A percentile compares a stretch with the other conserved stretches of the same genome.
Conservation (phyloP, 2,113 vertebrate genomes). For the Epinephelus cyanopodus region DNA sequence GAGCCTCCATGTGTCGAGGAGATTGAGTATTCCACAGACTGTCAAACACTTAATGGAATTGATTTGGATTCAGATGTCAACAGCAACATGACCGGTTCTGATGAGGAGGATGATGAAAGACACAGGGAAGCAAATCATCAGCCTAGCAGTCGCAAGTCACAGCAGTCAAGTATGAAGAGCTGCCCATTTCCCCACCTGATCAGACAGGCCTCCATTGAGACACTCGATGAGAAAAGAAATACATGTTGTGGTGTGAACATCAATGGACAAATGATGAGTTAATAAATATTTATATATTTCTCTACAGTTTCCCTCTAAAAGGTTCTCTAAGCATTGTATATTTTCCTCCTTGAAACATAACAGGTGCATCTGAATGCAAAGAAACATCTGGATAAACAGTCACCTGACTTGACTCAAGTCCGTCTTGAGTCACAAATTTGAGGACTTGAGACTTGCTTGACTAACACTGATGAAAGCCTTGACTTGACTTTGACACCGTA, state of each 20-base stretch:
- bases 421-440: no score
- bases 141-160: not conserved
- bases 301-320: not conserved
- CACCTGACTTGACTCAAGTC: no score
- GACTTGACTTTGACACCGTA: no score
- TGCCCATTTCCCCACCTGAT: slow-evolving; percentile 44
- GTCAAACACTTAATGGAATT: slow-evolving; percentile 39
- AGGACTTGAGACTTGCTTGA: no score
- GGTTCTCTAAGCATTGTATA: not conserved
- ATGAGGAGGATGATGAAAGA: slow-evolving; percentile 45
- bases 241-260: slow-evolving; percentile 37
- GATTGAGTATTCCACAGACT: slow-evolving; percentile 86
- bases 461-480: no score
- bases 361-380: not conserved
- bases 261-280: slow-evolving; percentile 39
- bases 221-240: slow-evolving; percentile 47
- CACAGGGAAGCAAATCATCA: not conserved
- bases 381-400: not conserved
- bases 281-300: slow-evolving; percentile 6
- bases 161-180: slow-evolving; percentile 42
- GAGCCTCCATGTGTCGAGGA: slow-evolving; percentile 92
- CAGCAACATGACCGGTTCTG: slow-evolving; percentile 47
- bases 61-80: slow-evolving; percentile 77
- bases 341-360: not conserved
- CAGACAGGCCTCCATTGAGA: slow-evolving; percentile 42